Evolutionary conservation across 2,888 invertebrate genomes (phyloP), one percentile per base, ranked within the genome.

Genomic region (Scrobipalpa atriplicella): DNA sequence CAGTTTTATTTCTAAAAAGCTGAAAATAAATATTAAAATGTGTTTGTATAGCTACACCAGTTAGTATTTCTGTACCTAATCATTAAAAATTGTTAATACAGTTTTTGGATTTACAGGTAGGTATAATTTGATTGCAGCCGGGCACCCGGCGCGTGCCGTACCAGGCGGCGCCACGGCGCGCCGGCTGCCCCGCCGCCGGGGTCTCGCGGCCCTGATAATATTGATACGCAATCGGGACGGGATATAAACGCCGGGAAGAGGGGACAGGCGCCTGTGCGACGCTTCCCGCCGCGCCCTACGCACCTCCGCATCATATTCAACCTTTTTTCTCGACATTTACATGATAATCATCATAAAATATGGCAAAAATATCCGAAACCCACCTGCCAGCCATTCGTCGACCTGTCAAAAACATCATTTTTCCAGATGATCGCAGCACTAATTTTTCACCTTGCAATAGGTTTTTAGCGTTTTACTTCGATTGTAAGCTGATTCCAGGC

Each of bases 381-480:
- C 78, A 90, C 90, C 90, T 89, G 90, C 87, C 89, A 90, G 87
- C 84, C 87, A 89, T 86, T 84, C 78, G 82, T 84, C 73, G 79
- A 87, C 76, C 85, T 89, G 91, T 89, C 92, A 91, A 89, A 90
- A 79, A 79, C 76, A 74, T 81, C 78, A 81, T 83, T 75, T 75
- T 78, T 76, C 66, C 51, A 68, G 65, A 62, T 47, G 29, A 19
- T 8, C 41, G 21, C 41, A 64, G 41, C 64, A 64, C 64, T 41
- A 11, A 36, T 11, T 41, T 70, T 70, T 69, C 68, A 58, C 58
- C 16, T 58, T 58, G 16, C 58, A 18, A n/a, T 16, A 29, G n/a
- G n/a, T 58, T 58, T 38, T n/a, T 16, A 16, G 16, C 58, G 36
- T 38, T n/a, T 29, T 16, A 16, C 8, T 16, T 38, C 36, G 16